Evolutionary conservation across 2,888 invertebrate species (phyloP).

Genomic region (Hirtodrosophila histrioides): DNA sequence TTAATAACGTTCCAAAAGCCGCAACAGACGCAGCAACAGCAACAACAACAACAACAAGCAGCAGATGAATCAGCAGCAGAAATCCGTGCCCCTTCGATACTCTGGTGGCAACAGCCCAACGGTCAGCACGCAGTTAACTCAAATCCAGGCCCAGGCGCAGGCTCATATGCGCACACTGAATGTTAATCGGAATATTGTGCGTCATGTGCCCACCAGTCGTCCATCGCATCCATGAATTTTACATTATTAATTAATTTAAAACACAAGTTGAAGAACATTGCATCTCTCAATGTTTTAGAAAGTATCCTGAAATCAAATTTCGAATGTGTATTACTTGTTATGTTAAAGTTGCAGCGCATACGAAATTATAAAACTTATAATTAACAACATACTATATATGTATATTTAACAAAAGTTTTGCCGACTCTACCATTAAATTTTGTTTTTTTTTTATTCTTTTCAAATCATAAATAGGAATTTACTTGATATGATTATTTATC

Average conservation of each 20-base stretch:
- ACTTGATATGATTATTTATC: neutral
- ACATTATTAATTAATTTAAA: too few relatives aligned
- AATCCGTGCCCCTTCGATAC: slow-evolving; percentile 3
- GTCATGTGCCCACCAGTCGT: slow-evolving; percentile 1
- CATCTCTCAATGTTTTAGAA: neutral
- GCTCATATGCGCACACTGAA: slow-evolving; percentile 2
- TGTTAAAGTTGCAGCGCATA: slow-evolving; percentile 2
- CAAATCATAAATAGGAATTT: too few relatives aligned
- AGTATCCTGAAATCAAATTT: slow-evolving; percentile 6
- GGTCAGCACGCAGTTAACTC: neutral
- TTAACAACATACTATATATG: too few relatives aligned
- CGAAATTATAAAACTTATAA: neutral
- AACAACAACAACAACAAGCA: slow-evolving; percentile 12
- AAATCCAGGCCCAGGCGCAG: slow-evolving; percentile 13
- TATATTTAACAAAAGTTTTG: too few relatives aligned
- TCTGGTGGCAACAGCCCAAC: neutral
- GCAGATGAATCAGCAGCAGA: neutral
- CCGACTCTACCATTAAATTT: too few relatives aligned
- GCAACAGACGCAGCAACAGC: slow-evolving; percentile 4
- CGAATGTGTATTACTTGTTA: neutral
- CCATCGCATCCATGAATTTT: slow-evolving; percentile 13
- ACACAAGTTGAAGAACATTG: neutral
- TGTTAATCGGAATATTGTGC: neutral
- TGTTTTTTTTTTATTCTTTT: too few relatives aligned
- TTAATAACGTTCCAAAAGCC: slow-evolving; percentile 25